Evolutionary conservation across 2,888 invertebrate genomes (phyloP).

Genomic region (Aquatica leii): DNA sequence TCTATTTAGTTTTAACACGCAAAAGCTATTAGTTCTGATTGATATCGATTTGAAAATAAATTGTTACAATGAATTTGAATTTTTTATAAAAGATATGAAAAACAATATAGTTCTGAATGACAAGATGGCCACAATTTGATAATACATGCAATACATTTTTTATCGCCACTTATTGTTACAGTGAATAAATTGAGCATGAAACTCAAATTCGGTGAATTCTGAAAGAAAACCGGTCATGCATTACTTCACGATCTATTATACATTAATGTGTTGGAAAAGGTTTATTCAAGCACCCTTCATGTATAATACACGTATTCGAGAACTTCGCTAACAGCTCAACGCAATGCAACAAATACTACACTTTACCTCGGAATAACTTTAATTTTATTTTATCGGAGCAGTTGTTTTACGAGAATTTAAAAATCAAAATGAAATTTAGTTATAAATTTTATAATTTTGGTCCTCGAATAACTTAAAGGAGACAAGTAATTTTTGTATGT

Average conservation of each 20-base stretch:
- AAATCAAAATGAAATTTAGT: too few relatives aligned
- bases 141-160: slow-evolving; percentile 8
- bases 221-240: slow-evolving; percentile 25
- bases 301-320: slow-evolving; percentile 22
- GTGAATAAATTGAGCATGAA: slow-evolving; percentile 23
- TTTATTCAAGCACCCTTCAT: slow-evolving; percentile 26
- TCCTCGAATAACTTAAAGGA: too few relatives aligned
- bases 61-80: background rate
- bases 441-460: too few relatives aligned
- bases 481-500: background rate
- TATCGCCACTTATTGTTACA: slow-evolving; percentile 9
- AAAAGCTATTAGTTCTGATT: slow-evolving; percentile 1
- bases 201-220: slow-evolving; percentile 15
- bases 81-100: background rate
- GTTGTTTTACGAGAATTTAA: too few relatives aligned
- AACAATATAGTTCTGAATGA: background rate
- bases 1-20: slow-evolving; percentile 5
- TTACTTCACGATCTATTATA: slow-evolving; percentile 25
- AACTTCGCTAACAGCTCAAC: background rate
- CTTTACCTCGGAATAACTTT: too few relatives aligned
- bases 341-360: background rate
- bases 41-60: slow-evolving; percentile 17
- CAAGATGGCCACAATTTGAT: background rate
- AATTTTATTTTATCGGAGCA: too few relatives aligned
- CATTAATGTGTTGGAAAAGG: slow-evolving; percentile 27